Base-by-base conservation (phyloP, 2,888 invertebrate species). In the Allophyes oxyacanthae region DNA sequence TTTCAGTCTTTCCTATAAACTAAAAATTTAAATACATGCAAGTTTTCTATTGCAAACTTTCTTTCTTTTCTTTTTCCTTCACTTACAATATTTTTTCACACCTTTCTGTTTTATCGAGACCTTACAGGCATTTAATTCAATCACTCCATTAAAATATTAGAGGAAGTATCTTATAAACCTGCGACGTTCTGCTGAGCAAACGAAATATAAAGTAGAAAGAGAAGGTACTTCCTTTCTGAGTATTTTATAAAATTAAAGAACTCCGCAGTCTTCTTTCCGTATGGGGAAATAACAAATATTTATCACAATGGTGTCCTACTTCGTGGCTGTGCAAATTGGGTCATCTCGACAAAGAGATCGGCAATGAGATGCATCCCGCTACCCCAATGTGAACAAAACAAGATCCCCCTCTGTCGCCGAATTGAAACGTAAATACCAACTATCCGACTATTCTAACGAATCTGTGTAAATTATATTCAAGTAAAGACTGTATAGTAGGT, bases 311-410 rank as follows among this genome's bases (percentile, higher is more conserved):
- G 75, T 73, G 85, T 72, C 83, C 87, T 78, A 86, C 60, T 86
- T 86, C 56, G 54, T 40, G 53, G 58, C 37, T 43, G 45, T 54
- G 57, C 61, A 82, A 87, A 86, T 82, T 83, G 66, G 87, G 88
- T 86, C 86, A 82, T 75, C 71, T 75, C 65, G 77, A 72, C 78
- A 83, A 81, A 82, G 78, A 81, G 80, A 83, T 82, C 65, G 77
- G 70, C 78, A 84, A 82, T 83, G 78, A 83, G 79, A 85, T 84
- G 85, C 87, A 85, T 58, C 67, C 45, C 25, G 41, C 62, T 51
- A 28, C 60, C 69, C 69, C 57, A 70, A 58, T 30, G 55, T 44
- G 64, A 60, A 58, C 56, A 62, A 63, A 67, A 72, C 53, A 52
- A 56, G 54, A 64, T 53, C 51, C 45, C 26, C 30, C 14, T 26